Evolutionary conservation across 2,888 invertebrate species (phyloP).

Genomic region (Furcula furcula): DNA sequence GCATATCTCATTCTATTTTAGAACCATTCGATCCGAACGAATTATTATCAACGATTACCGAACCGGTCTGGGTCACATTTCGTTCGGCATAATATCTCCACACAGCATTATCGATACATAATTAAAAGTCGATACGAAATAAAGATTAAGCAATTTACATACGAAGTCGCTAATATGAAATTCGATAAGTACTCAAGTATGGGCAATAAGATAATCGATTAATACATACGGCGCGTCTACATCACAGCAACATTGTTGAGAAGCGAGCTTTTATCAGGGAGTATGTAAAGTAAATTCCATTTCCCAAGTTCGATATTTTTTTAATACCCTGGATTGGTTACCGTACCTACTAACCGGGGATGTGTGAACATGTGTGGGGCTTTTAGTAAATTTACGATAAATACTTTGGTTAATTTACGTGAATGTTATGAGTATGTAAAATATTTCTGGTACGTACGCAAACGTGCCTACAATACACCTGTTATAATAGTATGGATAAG

Average conservation of each 20-base stretch:
- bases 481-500: slow-evolving; percentile 25
- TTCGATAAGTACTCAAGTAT: slow-evolving; percentile 2
- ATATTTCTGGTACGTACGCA: slow-evolving; percentile 11
- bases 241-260: slow-evolving; percentile 23
- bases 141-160: slow-evolving; percentile 27
- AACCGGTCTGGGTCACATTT: slow-evolving; percentile 42
- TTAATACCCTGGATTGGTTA: slow-evolving; percentile 15
- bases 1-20: slow-evolving; percentile 51
- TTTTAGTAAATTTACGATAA: slow-evolving; percentile 14
- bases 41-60: slow-evolving; percentile 45
- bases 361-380: slow-evolving; percentile 11
- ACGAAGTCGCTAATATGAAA: slow-evolving; percentile 11
- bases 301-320: slow-evolving; percentile 17
- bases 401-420: slow-evolving; percentile 29
- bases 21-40: slow-evolving; percentile 45
- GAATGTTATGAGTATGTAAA: slow-evolving; percentile 22
- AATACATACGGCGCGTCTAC: background rate
- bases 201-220: slow-evolving; percentile 10
- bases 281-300: slow-evolving; percentile 25
- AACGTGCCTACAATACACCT: slow-evolving; percentile 4
- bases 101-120: slow-evolving; percentile 9
- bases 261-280: slow-evolving; percentile 22
- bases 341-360: background rate
- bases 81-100: slow-evolving; percentile 27
- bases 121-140: slow-evolving; percentile 11